These are phyloP conservation scores for Tupiocoris notatus DNA, from an alignment of 2,888 invertebrate species.

Conservation along the genomic window DNA sequence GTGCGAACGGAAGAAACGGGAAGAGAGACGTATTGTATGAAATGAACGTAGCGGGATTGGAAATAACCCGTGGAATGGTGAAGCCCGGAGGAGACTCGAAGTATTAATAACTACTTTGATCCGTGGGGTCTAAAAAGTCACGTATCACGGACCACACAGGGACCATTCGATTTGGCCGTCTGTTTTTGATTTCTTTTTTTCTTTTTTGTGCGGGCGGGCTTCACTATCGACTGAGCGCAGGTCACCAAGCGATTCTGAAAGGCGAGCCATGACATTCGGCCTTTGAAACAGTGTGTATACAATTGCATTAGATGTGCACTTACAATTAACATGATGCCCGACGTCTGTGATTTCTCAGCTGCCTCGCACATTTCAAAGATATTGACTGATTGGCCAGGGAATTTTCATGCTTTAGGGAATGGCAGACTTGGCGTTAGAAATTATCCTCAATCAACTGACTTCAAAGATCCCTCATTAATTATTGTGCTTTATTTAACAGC, in stretches of 20 bases:
- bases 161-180: neutral
- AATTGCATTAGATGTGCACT: too few relatives aligned
- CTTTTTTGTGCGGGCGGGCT: too few relatives aligned
- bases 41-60: slow-evolving; percentile 36
- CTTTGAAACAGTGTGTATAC: too few relatives aligned
- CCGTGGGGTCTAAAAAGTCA: slow-evolving; percentile 29
- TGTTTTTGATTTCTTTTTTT: neutral
- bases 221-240: too few relatives aligned
- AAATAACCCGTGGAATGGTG: slow-evolving; percentile 33
- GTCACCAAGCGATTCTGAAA: too few relatives aligned
- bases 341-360: too few relatives aligned
- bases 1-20: neutral
- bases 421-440: too few relatives aligned
- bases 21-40: neutral
- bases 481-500: slow-evolving; percentile 37
- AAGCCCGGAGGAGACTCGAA: slow-evolving; percentile 26
- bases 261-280: too few relatives aligned
- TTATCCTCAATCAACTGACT: slow-evolving; percentile 32
- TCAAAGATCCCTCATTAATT: slow-evolving; percentile 33
- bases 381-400: too few relatives aligned
- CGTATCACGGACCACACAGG: slow-evolving; percentile 41
- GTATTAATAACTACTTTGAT: slow-evolving; percentile 42
- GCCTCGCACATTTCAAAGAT: too few relatives aligned
- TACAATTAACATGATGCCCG: too few relatives aligned
- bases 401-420: too few relatives aligned